Percentiles rank a stretch among this genome's conserved stretches.
Evolutionary conservation across 2,797 vertebrate genomes (phyloP).

Genomic region (Apogon hyalosoma): DNA sequence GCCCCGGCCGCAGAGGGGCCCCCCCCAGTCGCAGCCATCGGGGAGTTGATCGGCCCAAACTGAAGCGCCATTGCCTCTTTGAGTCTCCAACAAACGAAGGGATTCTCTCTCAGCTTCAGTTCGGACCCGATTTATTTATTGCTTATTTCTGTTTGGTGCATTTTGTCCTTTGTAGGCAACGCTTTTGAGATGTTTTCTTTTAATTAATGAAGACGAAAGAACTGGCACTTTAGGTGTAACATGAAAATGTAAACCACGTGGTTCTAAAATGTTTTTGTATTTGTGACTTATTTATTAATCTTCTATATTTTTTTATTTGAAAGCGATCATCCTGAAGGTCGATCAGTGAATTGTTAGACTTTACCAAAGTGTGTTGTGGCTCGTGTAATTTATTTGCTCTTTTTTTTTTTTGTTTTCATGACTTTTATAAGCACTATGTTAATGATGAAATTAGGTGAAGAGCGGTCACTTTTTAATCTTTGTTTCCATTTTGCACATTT

Average conservation of each 20-base stretch:
- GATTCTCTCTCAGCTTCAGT: constrained; percentile 64
- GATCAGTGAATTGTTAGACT: constrained; percentile 69
- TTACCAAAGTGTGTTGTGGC: constrained; percentile 91
- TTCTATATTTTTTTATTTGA: constrained; percentile 58
- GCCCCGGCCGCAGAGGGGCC: constrained; percentile 81
- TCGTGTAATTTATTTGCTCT: constrained; percentile 77
- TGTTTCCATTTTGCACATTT: constrained; percentile 94
- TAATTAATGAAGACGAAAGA: constrained; percentile 68
- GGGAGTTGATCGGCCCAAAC: constrained; percentile 91
- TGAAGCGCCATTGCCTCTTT: constrained; percentile 37
- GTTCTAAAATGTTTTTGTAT: constrained; percentile 60
- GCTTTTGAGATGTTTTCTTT: constrained; percentile 67
- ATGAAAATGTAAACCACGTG: constrained; percentile 53
- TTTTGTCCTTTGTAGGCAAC: constrained; percentile 48
- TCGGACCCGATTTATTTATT: constrained; percentile 58
- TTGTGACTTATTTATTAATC: constrained; percentile 69
- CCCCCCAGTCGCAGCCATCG: constrained; percentile 88
- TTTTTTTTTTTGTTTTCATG: constrained; percentile 62
- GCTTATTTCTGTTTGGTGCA: constrained; percentile 42
- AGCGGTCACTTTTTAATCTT: constrained; percentile 77
- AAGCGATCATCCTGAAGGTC: constrained; percentile 39
- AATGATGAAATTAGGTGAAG: constrained; percentile 74
- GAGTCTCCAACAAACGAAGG: constrained; percentile 42
- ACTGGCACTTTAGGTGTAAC: constrained; percentile 79
- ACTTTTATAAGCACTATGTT: constrained; percentile 88